Percentiles rank a stretch among this genome's conserved stretches.
Evolutionary conservation across 2,797 vertebrate species (phyloP).

Genomic region (Scomberomorus guttatus): DNA sequence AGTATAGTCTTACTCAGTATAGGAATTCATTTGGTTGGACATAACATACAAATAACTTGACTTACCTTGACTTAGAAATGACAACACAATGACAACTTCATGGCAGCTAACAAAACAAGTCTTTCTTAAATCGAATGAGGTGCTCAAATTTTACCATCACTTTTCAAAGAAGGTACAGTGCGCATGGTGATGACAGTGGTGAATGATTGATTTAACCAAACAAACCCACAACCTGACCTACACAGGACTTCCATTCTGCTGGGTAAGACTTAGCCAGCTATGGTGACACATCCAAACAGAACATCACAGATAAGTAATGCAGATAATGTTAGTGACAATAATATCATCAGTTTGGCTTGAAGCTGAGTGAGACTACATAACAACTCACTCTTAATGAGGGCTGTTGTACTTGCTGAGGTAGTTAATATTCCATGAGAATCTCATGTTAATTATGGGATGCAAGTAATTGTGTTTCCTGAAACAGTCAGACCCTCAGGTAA

Average conservation of each 20-base stretch:
- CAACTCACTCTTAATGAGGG: conserved; percentile 38
- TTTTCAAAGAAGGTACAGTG: too few species aligned
- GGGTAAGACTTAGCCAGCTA: background rate
- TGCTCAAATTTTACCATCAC: background rate
- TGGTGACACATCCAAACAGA: background rate
- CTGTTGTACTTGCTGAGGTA: conserved; percentile 27
- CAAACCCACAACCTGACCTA: background rate
- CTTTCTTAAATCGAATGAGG: background rate
- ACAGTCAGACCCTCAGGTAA: conserved; percentile 58
- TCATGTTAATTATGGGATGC: conserved; percentile 53
- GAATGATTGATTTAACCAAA: background rate
- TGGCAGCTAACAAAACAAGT: background rate
- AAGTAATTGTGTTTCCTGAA: conserved; percentile 62
- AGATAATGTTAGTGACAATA: background rate
- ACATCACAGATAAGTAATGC: background rate
- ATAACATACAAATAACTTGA: too few species aligned
- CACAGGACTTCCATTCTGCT: background rate
- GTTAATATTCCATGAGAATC: conserved; percentile 60
- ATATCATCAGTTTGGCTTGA: conserved; percentile 1
- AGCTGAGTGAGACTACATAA: conserved; percentile 4
- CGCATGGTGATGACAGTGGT: too few species aligned
- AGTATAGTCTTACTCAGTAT: too few species aligned
- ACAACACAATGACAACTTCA: background rate
- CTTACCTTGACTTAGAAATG: background rate
- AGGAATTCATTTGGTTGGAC: too few species aligned